A percentile compares a stretch with the other conserved stretches of the same genome.
phyloP scores from a whole-genome alignment of 2,888 invertebrate species.

The Sylvicola fuscatus region DNA sequence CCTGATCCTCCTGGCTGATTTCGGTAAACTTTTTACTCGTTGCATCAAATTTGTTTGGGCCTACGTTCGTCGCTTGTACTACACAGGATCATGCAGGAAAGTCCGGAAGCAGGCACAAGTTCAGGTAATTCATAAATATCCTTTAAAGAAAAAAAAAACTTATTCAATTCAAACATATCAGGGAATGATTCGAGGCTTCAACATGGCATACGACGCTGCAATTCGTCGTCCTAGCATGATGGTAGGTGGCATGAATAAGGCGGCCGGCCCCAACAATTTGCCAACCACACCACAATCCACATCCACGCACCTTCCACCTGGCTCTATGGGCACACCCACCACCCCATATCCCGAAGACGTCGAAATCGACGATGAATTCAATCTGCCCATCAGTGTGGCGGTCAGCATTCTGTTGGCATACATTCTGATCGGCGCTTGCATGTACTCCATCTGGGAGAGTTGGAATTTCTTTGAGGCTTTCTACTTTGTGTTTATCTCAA shows the following conservation, averaged over 20 bases:
- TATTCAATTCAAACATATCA: conserved; percentile 15
- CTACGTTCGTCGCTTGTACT: conserved; percentile 61
- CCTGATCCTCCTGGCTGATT: conserved; percentile 80
- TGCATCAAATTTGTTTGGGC: conserved; percentile 82
- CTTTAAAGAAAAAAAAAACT: neutral
- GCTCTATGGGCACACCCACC: conserved; percentile 37
- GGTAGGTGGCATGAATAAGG: conserved; percentile 24
- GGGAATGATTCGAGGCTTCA: conserved; percentile 70
- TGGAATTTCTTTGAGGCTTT: conserved; percentile 91
- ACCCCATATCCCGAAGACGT: conserved; percentile 58
- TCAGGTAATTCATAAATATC: conserved; percentile 32
- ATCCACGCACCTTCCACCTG: conserved; percentile 9
- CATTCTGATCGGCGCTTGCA: conserved; percentile 66
- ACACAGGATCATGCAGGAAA: conserved; percentile 63
- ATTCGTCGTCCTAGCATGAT: conserved; percentile 48
- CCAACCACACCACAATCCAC: conserved; percentile 20
- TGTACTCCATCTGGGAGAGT: conserved; percentile 54
- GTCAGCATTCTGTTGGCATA: conserved; percentile 64
- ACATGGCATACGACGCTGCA: conserved; percentile 62
- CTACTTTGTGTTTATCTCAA: conserved; percentile 92
- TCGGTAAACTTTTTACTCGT: conserved; percentile 83
- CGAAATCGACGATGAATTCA: conserved; percentile 82
- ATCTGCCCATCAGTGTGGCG: conserved; percentile 80
- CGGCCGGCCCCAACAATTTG: conserved; percentile 5
- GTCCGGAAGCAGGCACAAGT: conserved; percentile 55